phyloP scores from a whole-genome alignment of 2,797 vertebrate genomes.

The Argentina silus region DNA sequence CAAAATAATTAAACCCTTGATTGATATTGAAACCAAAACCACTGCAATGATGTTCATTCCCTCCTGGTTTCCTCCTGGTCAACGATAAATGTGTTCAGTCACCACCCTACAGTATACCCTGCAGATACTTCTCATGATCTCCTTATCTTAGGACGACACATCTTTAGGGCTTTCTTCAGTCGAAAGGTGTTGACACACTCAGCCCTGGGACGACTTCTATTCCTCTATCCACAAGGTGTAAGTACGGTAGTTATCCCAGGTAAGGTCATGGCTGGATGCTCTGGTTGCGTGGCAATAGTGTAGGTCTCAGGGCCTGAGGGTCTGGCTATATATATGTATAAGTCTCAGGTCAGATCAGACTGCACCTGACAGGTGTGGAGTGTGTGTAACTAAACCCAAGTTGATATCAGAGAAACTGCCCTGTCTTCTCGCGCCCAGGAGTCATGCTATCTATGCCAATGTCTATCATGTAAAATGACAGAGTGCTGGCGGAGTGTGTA shows the following conservation, averaged over 20 bases:
- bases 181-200: not conserved
- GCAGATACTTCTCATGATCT: not conserved
- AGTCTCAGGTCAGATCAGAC: not conserved
- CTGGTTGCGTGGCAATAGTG: not conserved
- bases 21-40: too few relatives aligned
- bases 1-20: too few relatives aligned
- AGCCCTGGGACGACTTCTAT: not conserved
- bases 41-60: not conserved
- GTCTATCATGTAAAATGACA: slow-evolving; percentile 42
- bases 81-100: not conserved
- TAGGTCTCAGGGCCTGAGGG: not conserved
- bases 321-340: not conserved
- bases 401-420: not conserved
- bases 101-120: not conserved
- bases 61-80: not conserved
- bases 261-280: not conserved
- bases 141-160: not conserved
- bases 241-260: not conserved
- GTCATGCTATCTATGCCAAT: slow-evolving; percentile 17
- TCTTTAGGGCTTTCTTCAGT: not conserved
- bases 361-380: not conserved
- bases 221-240: not conserved
- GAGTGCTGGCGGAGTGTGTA: slow-evolving; percentile 34
- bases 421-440: not conserved
- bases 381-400: not conserved